Evolutionary conservation across 2,888 invertebrate species (phyloP), one percentile per base, ranked within the genome.

Genomic region (Torymus auratus): DNA sequence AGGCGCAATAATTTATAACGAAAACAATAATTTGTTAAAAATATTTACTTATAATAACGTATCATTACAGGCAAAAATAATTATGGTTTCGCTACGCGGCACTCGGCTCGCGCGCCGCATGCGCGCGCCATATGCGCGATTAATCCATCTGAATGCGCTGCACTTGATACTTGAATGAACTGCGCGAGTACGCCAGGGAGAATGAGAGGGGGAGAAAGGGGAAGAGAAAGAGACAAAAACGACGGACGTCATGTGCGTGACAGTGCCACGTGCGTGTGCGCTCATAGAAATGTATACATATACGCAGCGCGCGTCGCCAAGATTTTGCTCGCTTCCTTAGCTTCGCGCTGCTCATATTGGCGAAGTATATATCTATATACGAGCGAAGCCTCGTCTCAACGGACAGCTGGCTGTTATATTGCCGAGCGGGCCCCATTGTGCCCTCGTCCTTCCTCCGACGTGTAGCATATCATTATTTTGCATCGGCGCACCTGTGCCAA

Each of bases 101-200:
- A 64, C 70, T 56, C n/a, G 2, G 17, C 7, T 7, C 15, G 23
- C n/a, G 23, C 13, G 52, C 53, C 12, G 13, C 14, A 15, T 28
- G 28, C 41, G 41, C 5, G 53, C 41, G 78, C 82, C 82, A 78
- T 78, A 81, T 78, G 82, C 65, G n/a, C 75, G 53, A 72, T 79
- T 76, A 76, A 79, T 78, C 61, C 78, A 52, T 79, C 41, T 15
- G 76, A 79, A 76, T 73, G 79, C 52, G 12, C 55, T 76, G 82
- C 82, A 73, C 76, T 73, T 75, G 78, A 78, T 75, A 71, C 75
- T 75, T 71, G 74, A 78, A 82, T 73, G 81, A 67, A 69, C 53
- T n/a, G 50, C 58, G 64, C 53, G 14, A 11, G 68, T 14, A 65
- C 20, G 15, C 5, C 41, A 7, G 41, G 41, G 41, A 41, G 41